Conservation (phyloP, 2,797 vertebrate genomes). For the Myotis findleyi region DNA sequence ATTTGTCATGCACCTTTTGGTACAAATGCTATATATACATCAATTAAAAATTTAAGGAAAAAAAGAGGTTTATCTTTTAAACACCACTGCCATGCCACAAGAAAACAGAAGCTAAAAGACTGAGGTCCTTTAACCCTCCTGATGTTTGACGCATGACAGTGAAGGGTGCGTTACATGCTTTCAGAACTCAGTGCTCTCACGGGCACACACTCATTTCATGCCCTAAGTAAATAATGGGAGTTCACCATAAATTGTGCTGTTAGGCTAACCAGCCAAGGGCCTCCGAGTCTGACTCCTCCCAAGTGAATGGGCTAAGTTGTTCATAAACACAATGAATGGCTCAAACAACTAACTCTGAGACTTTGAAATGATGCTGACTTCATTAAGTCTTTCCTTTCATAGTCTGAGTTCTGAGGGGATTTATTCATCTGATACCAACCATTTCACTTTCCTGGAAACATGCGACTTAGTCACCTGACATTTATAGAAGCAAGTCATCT, state of each 20-base stretch:
- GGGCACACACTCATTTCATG: not conserved
- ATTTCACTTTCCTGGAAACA: constrained; percentile 15
- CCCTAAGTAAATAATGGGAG: not conserved
- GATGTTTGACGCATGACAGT: not conserved
- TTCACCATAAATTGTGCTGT: not conserved
- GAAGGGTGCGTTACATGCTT: not conserved
- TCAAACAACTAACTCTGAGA: not conserved
- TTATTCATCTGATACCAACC: not conserved
- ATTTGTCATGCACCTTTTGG: not conserved
- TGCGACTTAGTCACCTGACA: not conserved
- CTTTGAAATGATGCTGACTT: not conserved
- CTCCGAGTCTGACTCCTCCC: not conserved
- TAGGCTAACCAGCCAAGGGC: not conserved
- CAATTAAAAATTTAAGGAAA: not conserved
- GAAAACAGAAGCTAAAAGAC: not conserved
- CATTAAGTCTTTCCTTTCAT: not conserved
- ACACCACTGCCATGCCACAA: not conserved
- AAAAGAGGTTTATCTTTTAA: constrained; percentile 35
- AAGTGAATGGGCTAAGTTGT: not conserved
- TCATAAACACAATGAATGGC: not conserved
- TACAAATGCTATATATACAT: not conserved
- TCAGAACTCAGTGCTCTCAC: not conserved
- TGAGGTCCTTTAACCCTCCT: not conserved
- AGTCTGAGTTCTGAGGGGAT: not conserved
- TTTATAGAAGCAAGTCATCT: not conserved